Conservation (phyloP, 2,888 invertebrate species). For the Germaria angustata region DNA sequence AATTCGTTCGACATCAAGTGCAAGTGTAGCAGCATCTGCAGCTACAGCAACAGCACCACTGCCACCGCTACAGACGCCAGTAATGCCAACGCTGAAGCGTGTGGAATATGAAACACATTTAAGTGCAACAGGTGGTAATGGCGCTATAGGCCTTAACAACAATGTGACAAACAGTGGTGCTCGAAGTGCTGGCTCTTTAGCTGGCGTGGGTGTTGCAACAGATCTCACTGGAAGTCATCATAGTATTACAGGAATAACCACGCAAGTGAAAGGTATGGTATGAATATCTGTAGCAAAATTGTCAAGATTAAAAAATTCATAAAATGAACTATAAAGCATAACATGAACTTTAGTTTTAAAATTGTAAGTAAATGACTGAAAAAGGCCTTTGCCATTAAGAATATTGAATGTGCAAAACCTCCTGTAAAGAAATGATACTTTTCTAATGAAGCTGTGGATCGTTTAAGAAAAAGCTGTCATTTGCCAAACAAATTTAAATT, state of each 20-base stretch:
- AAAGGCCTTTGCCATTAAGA: not conserved
- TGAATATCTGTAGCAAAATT: not conserved
- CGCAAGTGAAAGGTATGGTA: conserved; percentile 60
- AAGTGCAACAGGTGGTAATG: conserved; percentile 66
- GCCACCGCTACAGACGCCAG: conserved; percentile 28
- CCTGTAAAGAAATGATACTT: too few species aligned
- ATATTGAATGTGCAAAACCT: too few species aligned
- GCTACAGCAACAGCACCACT: conserved; percentile 12
- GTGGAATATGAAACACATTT: conserved; percentile 58
- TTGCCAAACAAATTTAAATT: too few species aligned
- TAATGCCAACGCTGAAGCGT: conserved; percentile 54
- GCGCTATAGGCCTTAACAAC: conserved; percentile 59
- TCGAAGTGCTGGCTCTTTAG: conserved; percentile 25
- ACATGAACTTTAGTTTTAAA: not conserved
- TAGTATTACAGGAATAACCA: conserved; percentile 56
- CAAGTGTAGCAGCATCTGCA: conserved; percentile 26
- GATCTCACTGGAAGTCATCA: conserved; percentile 64
- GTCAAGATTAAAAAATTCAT: not conserved
- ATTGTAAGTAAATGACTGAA: not conserved
- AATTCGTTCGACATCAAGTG: conserved; percentile 49
- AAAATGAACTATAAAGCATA: not conserved
- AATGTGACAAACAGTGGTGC: conserved; percentile 53
- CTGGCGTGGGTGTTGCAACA: conserved; percentile 65
- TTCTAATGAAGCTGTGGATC: too few species aligned
- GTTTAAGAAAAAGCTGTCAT: too few species aligned